phyloP scores from a whole-genome alignment of 2,113 vertebrate genomes.

The Macaca mulatta region DNA sequence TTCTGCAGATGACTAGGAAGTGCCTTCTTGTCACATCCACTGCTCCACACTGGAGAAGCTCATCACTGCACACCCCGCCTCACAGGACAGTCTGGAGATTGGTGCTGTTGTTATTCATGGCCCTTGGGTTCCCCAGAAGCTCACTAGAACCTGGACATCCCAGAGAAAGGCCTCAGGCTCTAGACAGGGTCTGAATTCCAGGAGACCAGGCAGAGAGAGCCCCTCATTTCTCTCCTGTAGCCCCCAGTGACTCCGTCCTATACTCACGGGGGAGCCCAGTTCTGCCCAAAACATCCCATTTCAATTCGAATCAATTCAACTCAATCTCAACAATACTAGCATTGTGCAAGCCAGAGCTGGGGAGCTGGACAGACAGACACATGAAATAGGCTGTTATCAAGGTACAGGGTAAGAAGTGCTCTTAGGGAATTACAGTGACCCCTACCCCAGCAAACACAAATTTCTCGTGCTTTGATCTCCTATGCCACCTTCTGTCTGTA shows the following conservation, averaged over 20 bases:
- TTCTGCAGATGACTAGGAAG: neutral
- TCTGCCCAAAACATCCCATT: neutral
- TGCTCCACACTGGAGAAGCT: neutral
- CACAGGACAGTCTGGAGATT: neutral
- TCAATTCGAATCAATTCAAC: neutral
- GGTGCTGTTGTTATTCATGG: neutral
- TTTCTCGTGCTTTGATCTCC: neutral
- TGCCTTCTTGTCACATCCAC: neutral
- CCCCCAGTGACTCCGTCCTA: neutral
- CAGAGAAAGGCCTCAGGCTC: neutral
- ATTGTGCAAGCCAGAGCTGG: neutral
- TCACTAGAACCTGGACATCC: neutral
- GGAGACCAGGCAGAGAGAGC: neutral
- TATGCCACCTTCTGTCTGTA: neutral
- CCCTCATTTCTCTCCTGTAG: neutral
- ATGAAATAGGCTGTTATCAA: neutral
- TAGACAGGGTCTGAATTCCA: neutral
- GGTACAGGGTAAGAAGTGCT: neutral
- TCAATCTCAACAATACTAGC: neutral
- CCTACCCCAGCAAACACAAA: neutral
- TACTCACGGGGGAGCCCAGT: neutral
- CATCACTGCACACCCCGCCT: too few relatives aligned
- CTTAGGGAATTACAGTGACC: neutral
- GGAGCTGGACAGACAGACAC: neutral
- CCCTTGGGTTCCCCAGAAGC: neutral